phyloP scores from a whole-genome alignment of 2,888 invertebrate genomes.

The Apotomis betuletana region DNA sequence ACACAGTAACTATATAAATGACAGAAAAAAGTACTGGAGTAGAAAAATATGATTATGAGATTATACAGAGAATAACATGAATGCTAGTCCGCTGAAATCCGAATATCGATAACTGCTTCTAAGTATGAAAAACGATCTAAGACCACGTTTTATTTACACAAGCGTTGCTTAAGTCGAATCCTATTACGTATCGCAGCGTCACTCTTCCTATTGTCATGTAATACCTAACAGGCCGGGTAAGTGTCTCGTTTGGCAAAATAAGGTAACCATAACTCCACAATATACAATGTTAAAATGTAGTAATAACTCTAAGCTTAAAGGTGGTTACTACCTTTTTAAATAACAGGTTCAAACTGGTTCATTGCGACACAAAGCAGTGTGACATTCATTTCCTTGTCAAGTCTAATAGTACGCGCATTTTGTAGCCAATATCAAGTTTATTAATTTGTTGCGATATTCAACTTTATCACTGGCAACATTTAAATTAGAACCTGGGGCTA shows the following conservation, averaged over 20 bases:
- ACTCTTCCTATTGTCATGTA: slow-evolving; percentile 42
- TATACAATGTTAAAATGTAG: slow-evolving; percentile 1
- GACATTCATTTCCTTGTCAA: slow-evolving; percentile 59
- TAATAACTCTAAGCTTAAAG: slow-evolving; percentile 43
- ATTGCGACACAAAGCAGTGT: slow-evolving; percentile 58
- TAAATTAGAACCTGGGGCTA: slow-evolving; percentile 19
- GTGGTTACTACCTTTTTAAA: slow-evolving; percentile 45
- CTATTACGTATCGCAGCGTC: slow-evolving; percentile 36
- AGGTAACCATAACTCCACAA: slow-evolving; percentile 37
- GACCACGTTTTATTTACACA: slow-evolving; percentile 24
- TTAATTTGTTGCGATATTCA: slow-evolving; percentile 48
- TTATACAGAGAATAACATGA: too few relatives aligned
- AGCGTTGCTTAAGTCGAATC: slow-evolving; percentile 27
- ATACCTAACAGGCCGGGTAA: slow-evolving; percentile 36
- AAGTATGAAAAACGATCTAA: slow-evolving; percentile 1
- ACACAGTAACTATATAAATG: too few relatives aligned
- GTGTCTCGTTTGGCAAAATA: slow-evolving; percentile 35
- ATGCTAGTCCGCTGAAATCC: background rate
- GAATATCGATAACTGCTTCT: background rate
- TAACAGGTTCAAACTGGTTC: slow-evolving; percentile 42
- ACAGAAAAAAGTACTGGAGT: too few relatives aligned
- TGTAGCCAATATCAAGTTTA: slow-evolving; percentile 45
- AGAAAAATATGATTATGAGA: too few relatives aligned
- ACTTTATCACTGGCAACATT: slow-evolving; percentile 27
- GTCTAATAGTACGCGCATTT: slow-evolving; percentile 52